Evolutionary conservation across 2,113 vertebrate species (phyloP).

Genomic region (Phalacrocorax aristotelis): DNA sequence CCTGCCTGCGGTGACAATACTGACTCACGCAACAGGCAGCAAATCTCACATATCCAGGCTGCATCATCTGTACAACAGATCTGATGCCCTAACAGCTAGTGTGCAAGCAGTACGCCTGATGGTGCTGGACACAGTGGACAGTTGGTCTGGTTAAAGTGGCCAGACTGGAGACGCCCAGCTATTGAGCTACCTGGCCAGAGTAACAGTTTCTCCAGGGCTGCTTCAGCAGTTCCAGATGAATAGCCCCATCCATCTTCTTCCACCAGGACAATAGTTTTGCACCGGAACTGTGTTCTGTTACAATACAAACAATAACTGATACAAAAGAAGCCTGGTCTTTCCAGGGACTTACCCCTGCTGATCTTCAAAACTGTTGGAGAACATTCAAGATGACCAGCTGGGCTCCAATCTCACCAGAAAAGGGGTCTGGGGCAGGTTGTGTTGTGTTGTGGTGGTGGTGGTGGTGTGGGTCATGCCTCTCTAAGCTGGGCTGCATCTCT

Average conservation of each 20-base stretch:
- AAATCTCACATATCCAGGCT: neutral
- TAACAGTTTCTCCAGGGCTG: neutral
- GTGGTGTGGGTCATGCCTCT: neutral
- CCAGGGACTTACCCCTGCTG: neutral
- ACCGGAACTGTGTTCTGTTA: neutral
- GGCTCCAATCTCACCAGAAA: neutral
- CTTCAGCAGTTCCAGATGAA: neutral
- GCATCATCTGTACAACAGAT: neutral
- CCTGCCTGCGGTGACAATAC: neutral
- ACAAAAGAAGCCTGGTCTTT: neutral
- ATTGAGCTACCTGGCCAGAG: neutral
- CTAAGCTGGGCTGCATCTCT: neutral
- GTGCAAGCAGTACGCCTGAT: neutral
- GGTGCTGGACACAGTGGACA: accelerated
- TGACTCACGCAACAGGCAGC: neutral
- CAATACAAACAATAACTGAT: neutral
- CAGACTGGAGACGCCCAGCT: neutral
- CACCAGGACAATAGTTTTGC: neutral
- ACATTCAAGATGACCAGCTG: neutral
- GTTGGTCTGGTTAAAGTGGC: neutral
- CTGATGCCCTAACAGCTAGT: neutral
- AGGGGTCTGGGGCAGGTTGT: neutral
- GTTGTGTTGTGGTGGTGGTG: neutral
- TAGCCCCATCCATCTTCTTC: neutral
- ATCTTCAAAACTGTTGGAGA: neutral